Conservation (phyloP, 2,113 vertebrate species). For the Bettongia penicillata region DNA sequence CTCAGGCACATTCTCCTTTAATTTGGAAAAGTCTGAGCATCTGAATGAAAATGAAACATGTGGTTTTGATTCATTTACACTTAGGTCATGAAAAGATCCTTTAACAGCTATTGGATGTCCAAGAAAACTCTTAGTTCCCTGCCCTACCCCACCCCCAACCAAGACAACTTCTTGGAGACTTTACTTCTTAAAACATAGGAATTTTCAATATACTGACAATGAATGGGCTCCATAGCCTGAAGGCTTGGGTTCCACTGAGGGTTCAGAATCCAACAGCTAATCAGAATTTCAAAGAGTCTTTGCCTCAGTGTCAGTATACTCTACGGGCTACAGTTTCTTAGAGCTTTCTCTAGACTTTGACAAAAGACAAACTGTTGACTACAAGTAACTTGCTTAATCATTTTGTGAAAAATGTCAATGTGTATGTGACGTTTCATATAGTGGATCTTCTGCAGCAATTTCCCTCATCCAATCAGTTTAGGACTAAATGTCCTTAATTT, state of each 20-base stretch:
- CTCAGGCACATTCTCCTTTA: neutral
- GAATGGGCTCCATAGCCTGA: neutral
- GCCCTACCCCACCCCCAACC: neutral
- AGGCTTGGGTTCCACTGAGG: neutral
- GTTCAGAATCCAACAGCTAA: neutral
- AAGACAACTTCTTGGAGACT: neutral
- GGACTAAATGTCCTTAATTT: neutral
- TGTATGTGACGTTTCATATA: neutral
- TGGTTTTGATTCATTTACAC: conserved; percentile 1
- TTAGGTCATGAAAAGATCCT: neutral
- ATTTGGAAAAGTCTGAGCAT: neutral
- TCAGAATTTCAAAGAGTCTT: neutral
- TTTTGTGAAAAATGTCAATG: neutral
- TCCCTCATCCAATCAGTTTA: neutral
- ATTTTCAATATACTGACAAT: neutral
- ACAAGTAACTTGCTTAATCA: neutral
- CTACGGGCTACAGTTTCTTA: neutral
- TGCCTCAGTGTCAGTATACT: neutral
- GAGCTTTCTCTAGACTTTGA: neutral
- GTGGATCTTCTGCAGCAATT: neutral
- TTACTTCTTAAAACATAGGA: neutral
- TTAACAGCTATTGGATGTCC: neutral
- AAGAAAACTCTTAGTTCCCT: neutral
- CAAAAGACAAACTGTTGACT: neutral
- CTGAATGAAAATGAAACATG: neutral